A percentile compares a stretch with the other conserved stretches of the same genome.
Evolutionary conservation across 1,140 invertebrate species (phyloP).

Genomic region (Drosophila tsacasi): DNA sequence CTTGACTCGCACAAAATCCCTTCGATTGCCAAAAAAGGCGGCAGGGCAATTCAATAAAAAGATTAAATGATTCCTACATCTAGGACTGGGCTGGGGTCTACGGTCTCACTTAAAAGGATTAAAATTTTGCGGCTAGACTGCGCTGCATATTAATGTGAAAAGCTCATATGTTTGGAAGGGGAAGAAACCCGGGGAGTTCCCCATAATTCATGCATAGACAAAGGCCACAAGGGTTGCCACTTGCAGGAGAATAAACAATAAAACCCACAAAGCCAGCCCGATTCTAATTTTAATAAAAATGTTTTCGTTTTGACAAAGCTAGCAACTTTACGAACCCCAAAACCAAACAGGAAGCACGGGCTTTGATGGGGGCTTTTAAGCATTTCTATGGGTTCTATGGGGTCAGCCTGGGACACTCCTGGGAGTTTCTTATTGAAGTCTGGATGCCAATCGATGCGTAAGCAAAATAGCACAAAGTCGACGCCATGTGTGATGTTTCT

Average conservation of each 20-base stretch:
- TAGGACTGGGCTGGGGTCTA: conserved; percentile 19
- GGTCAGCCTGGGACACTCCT: conserved; percentile 33
- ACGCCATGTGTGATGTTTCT: conserved; percentile 63
- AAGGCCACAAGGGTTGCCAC: conserved; percentile 40
- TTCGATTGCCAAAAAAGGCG: conserved; percentile 55
- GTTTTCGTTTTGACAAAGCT: conserved; percentile 55
- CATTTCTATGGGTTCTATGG: conserved; percentile 25
- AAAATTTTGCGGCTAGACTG: conserved; percentile 68
- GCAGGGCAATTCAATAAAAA: conserved; percentile 66
- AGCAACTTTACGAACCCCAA: conserved; percentile 59
- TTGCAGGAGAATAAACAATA: conserved; percentile 16
- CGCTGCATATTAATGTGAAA: conserved; percentile 62
- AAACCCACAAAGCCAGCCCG: conserved; percentile 27
- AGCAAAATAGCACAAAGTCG: conserved; percentile 48
- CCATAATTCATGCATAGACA: conserved; percentile 57
- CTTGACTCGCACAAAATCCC: conserved; percentile 28
- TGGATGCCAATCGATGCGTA: conserved; percentile 73
- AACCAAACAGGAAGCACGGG: conserved; percentile 36
- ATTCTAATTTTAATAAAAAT: conserved; percentile 81
- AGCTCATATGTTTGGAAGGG: neutral
- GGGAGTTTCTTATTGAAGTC: conserved; percentile 56
- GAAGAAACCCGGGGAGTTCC: conserved; percentile 6
- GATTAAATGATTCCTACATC: conserved; percentile 60
- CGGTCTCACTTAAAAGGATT: conserved; percentile 76
- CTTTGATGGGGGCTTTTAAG: conserved; percentile 48